Percentiles rank a stretch among this genome's conserved stretches.
phyloP scores from a whole-genome alignment of 53 echinoderm and acorn worm genomes.

The Henricia sp. region DNA sequence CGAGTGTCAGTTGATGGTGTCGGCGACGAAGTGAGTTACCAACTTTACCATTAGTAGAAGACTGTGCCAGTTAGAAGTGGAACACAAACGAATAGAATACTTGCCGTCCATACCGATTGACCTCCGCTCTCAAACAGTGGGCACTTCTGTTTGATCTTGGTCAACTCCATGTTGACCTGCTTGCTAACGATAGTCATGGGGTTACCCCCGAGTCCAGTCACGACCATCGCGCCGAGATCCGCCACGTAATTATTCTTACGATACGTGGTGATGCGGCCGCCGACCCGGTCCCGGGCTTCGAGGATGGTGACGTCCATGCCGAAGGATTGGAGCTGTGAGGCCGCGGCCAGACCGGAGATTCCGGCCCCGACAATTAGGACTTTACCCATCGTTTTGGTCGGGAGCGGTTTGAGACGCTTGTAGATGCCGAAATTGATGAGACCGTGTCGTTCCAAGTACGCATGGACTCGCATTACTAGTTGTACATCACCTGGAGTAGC shows the following conservation, averaged over 20 bases:
- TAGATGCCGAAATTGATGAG: slow-evolving; percentile 98
- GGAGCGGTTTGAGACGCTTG: slow-evolving; percentile 81
- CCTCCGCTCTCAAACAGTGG: slow-evolving; percentile 97
- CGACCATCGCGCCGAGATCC: slow-evolving; percentile 99
- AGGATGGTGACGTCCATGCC: slow-evolving; percentile 94
- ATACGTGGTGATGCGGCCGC: slow-evolving; percentile 95
- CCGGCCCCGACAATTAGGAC: slow-evolving; percentile 89
- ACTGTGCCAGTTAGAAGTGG: slow-evolving; percentile 10
- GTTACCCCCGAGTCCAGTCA: slow-evolving; percentile 96
- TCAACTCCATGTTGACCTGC: slow-evolving; percentile 97
- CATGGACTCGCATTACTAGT: slow-evolving; percentile 89
- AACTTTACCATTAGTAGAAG: slow-evolving; percentile 42
- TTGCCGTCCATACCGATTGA: slow-evolving; percentile 92
- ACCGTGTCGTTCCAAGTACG: slow-evolving; percentile 94
- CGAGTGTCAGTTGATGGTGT: too few species aligned
- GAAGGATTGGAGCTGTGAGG: slow-evolving; percentile 90
- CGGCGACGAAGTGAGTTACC: neutral
- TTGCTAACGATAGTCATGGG: slow-evolving; percentile 99
- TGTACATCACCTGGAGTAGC: slow-evolving; percentile 82
- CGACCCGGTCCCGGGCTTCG: slow-evolving; percentile 94
- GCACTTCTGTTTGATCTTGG: slow-evolving; percentile 99
- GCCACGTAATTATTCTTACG: slow-evolving; percentile 96
- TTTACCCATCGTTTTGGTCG: slow-evolving; percentile 73
- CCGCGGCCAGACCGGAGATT: slow-evolving; percentile 92
- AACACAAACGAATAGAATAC: slow-evolving; percentile 31